Conservation (phyloP, 2,797 vertebrate species). For the Uromys caudimaculatus region DNA sequence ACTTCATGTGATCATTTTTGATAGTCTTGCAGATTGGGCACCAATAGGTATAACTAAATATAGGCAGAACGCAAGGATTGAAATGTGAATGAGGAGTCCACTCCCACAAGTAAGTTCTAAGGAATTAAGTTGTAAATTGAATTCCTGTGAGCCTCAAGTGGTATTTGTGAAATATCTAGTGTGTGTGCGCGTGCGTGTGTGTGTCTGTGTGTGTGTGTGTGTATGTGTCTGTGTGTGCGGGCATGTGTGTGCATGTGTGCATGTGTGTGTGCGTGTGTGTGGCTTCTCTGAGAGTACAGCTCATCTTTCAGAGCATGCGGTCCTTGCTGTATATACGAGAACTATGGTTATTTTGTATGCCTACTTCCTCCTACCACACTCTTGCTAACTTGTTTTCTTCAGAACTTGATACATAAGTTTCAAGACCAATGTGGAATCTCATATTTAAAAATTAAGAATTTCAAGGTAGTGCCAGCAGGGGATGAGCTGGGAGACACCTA, state of each 20-base stretch:
- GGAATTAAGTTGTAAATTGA: constrained; percentile 41
- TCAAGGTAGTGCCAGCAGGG: not conserved
- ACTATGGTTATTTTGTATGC: not conserved
- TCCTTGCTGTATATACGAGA: not conserved
- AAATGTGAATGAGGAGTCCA: constrained; percentile 18
- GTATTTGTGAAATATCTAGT: constrained; percentile 62
- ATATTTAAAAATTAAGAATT: constrained; percentile 49
- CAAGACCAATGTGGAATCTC: not conserved
- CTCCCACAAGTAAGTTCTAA: not conserved
- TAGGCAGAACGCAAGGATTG: constrained; percentile 36
- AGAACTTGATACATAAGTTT: not conserved
- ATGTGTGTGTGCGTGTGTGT: no score
- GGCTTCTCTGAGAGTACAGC: not conserved
- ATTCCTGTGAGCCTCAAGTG: constrained; percentile 60
- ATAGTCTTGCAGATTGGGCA: constrained; percentile 3
- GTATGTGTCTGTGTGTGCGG: no score
- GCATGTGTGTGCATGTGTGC: no score
- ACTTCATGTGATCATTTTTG: not conserved
- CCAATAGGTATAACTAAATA: constrained; percentile 19
- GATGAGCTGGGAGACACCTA: not conserved
- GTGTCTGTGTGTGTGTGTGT: no score
- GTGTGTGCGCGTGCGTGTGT: no score
- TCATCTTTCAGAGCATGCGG: not conserved
- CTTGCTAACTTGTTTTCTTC: constrained; percentile 6
- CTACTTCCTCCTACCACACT: not conserved